Conservation (phyloP, 2,797 vertebrate genomes). For the Cryptoprocta ferox region DNA sequence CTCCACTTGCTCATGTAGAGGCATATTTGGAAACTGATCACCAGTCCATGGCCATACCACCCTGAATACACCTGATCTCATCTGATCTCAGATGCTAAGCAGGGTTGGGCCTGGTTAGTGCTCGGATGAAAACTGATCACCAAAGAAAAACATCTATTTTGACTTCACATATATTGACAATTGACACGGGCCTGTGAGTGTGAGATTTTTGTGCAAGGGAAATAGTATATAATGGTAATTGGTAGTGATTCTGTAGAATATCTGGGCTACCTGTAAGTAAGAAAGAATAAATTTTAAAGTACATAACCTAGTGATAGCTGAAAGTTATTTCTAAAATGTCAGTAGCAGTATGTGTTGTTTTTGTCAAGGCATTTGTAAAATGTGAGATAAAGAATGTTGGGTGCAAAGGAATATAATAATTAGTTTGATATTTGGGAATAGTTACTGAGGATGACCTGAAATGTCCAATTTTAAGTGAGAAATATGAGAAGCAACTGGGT, state of each 20-base stretch:
- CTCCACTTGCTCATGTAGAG: not conserved
- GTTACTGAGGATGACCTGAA: not conserved
- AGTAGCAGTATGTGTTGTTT: not conserved
- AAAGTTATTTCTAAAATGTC: not conserved
- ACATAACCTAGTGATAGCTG: not conserved
- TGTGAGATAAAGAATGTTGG: not conserved
- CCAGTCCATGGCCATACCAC: not conserved
- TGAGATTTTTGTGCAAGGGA: not conserved
- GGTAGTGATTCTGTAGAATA: not conserved
- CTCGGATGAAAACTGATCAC: not conserved
- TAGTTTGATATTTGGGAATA: not conserved
- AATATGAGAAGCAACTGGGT: not conserved
- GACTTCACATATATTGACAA: not conserved
- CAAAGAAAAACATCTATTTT: conserved; percentile 45
- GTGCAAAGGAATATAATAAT: not conserved
- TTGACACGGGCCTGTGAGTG: not conserved
- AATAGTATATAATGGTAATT: not conserved
- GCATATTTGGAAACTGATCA: conserved; percentile 36
- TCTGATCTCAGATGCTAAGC: no score
- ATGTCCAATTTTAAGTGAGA: not conserved
- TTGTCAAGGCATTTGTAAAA: not conserved
- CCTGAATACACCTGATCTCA: no score
- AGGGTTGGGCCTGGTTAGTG: no score
- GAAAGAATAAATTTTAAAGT: not conserved
- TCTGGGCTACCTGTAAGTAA: not conserved